phyloP scores from a whole-genome alignment of 2,888 invertebrate genomes.

The Microchrysa polita region DNA sequence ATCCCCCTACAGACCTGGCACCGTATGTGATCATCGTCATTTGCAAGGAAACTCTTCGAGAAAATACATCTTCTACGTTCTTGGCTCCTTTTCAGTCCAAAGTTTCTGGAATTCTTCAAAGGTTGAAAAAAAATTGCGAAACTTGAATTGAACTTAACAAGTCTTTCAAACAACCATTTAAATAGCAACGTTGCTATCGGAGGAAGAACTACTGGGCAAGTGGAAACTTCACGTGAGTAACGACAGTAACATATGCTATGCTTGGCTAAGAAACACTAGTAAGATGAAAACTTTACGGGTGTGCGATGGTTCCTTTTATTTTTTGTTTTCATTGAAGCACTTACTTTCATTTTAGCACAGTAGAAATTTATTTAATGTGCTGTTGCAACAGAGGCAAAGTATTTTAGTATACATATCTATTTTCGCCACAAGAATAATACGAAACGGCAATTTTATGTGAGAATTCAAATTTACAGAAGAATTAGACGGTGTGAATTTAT shows the following conservation, averaged over 20 bases:
- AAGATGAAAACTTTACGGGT: too few relatives aligned
- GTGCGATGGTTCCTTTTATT: too few relatives aligned
- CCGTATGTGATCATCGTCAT: conserved; percentile 24
- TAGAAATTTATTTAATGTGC: too few relatives aligned
- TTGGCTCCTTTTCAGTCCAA: neutral
- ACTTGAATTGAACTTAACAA: conserved; percentile 37
- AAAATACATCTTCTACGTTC: conserved; percentile 13
- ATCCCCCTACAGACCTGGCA: neutral
- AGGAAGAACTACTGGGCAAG: conserved; percentile 28
- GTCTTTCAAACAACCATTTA: conserved; percentile 37
- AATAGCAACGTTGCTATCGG: conserved; percentile 23
- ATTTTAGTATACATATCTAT: too few relatives aligned
- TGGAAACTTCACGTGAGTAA: conserved; percentile 41
- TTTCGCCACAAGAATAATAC: too few relatives aligned
- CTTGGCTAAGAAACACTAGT: too few relatives aligned
- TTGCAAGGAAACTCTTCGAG: conserved; percentile 21
- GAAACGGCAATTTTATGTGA: too few relatives aligned
- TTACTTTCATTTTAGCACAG: too few relatives aligned
- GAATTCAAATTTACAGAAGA: too few relatives aligned
- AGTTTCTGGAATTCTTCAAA: conserved; percentile 7
- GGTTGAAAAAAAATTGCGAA: conserved; percentile 45
- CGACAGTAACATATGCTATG: conserved; percentile 36
- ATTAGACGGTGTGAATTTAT: too few relatives aligned
- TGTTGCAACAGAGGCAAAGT: too few relatives aligned
- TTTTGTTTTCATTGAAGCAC: too few relatives aligned